A percentile compares a stretch with the other conserved stretches of the same genome.
Evolutionary conservation across 2,797 vertebrate species (phyloP).

Genomic region (Sciurus carolinensis): DNA sequence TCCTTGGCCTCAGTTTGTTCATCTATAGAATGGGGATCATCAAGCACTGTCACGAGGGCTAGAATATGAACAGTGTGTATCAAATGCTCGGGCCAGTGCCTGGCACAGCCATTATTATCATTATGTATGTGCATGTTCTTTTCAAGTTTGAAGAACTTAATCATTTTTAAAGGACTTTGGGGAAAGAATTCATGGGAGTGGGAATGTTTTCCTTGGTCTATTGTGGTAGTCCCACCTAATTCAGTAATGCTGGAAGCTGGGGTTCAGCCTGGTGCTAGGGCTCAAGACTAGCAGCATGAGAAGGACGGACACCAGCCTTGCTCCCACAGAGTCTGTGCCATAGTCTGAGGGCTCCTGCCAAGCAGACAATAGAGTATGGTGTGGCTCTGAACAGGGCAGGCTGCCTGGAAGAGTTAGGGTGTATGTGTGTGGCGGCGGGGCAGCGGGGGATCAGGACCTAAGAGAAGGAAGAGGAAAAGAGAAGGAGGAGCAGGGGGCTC

Average conservation of each 20-base stretch:
- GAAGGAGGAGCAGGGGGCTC: too few relatives aligned
- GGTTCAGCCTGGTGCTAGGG: not conserved
- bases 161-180: not conserved
- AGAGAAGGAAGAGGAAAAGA: not conserved
- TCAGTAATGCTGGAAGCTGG: not conserved
- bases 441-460: too few relatives aligned
- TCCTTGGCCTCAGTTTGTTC: not conserved
- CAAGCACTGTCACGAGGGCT: rapidly evolving
- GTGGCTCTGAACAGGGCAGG: not conserved
- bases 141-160: not conserved
- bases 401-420: not conserved
- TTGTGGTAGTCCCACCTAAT: not conserved
- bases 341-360: not conserved
- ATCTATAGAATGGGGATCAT: not conserved
- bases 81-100: rapidly evolving
- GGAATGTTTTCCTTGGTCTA: not conserved
- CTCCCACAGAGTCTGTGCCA: not conserved
- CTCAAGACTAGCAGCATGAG: not conserved
- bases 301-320: not conserved
- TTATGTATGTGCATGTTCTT: not conserved
- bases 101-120: not conserved
- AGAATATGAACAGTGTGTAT: rapidly evolving
- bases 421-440: too few relatives aligned
- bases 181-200: not conserved
- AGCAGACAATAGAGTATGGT: not conserved